Conservation (phyloP, 2,888 invertebrate genomes). For the Diarsia dahlii region DNA sequence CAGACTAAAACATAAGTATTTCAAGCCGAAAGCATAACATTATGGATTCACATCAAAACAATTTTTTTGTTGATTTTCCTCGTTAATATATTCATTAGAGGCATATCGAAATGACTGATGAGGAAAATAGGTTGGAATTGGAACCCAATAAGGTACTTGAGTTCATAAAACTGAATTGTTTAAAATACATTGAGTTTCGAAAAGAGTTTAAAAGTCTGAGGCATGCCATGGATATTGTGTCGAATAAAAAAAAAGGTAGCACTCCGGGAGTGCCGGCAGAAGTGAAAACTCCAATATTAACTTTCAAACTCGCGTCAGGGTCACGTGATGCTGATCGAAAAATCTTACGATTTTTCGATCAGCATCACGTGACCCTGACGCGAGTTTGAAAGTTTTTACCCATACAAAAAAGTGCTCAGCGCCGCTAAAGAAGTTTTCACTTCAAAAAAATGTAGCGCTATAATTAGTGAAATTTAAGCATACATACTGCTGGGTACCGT, state of each 20-base stretch:
- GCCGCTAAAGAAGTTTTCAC: too few species aligned
- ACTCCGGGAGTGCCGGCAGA: too few species aligned
- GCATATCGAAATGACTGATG: slow-evolving; percentile 20
- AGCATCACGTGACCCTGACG: too few species aligned
- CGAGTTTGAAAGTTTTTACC: too few species aligned
- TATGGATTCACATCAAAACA: slow-evolving; percentile 20
- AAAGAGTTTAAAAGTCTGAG: too few species aligned
- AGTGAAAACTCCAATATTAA: too few species aligned
- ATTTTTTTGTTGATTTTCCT: slow-evolving; percentile 9
- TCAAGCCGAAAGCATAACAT: slow-evolving; percentile 44
- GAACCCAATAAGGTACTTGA: not conserved
- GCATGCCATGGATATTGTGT: too few species aligned
- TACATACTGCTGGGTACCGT: slow-evolving; percentile 3
- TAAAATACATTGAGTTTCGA: not conserved
- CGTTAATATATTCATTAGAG: slow-evolving; percentile 5
- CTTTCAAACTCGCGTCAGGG: too few species aligned
- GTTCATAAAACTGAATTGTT: not conserved
- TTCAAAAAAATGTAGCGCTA: not conserved
- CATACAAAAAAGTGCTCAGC: too few species aligned
- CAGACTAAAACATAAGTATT: slow-evolving; percentile 13
- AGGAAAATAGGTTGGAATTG: not conserved
- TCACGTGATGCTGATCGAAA: too few species aligned
- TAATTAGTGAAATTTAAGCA: slow-evolving; percentile 3
- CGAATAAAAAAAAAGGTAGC: not conserved
- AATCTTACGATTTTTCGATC: too few species aligned